phyloP scores from a whole-genome alignment of 1,140 invertebrate genomes.

The Pteromalus puparum region DNA sequence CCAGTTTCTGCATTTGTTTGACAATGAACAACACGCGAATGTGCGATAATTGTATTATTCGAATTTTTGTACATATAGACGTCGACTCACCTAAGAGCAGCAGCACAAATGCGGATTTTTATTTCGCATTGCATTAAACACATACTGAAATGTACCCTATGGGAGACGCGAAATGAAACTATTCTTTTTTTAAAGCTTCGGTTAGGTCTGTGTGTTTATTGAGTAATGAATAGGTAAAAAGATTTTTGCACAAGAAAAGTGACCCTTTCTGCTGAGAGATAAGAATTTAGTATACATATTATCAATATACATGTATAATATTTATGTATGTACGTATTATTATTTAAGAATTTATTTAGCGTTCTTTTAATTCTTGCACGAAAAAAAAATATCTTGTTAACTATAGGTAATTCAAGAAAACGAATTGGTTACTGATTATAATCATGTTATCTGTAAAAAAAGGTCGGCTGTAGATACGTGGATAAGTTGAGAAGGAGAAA shows the following conservation, averaged over 20 bases:
- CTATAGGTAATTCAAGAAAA: slow-evolving; percentile 44
- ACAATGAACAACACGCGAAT: slow-evolving; percentile 38
- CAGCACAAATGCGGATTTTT: slow-evolving; percentile 54
- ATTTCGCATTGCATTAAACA: slow-evolving; percentile 51
- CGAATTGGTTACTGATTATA: slow-evolving; percentile 50
- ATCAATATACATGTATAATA: slow-evolving; percentile 63
- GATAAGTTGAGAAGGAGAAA: slow-evolving; percentile 46
- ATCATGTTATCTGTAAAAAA: slow-evolving; percentile 53
- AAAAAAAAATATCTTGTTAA: slow-evolving; percentile 50
- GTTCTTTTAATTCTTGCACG: slow-evolving; percentile 48
- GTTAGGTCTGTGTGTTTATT: slow-evolving; percentile 48
- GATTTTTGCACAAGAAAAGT: slow-evolving; percentile 59
- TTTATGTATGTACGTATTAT: slow-evolving; percentile 65
- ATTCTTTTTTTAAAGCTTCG: slow-evolving; percentile 50
- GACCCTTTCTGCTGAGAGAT: slow-evolving; percentile 49
- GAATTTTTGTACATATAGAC: slow-evolving; percentile 52
- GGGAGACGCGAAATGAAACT: slow-evolving; percentile 48
- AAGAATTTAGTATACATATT: slow-evolving; percentile 49
- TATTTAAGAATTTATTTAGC: slow-evolving; percentile 59
- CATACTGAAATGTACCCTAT: slow-evolving; percentile 54
- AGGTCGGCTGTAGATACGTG: slow-evolving; percentile 36
- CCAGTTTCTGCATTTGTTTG: slow-evolving; percentile 52
- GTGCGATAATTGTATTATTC: slow-evolving; percentile 50
- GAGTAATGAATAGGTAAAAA: slow-evolving; percentile 46
- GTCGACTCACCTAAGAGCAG: slow-evolving; percentile 50